Conservation (phyloP, 1,140 invertebrate genomes). For the Andricus grossulariae region DNA sequence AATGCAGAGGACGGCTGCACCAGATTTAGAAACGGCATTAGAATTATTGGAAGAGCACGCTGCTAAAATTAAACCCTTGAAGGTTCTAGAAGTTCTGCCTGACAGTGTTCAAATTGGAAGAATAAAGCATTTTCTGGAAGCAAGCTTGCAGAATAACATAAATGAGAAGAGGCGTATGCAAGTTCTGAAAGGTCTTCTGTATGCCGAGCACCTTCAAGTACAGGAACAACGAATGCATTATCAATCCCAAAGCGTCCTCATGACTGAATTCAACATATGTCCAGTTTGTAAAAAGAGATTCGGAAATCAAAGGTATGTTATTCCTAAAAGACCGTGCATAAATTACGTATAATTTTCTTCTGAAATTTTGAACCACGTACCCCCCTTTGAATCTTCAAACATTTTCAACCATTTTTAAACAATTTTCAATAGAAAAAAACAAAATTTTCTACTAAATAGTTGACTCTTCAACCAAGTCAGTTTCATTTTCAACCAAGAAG, state of each 20-base stretch:
- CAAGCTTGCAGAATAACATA: constrained; percentile 85
- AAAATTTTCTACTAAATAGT: no score
- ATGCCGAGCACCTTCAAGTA: constrained; percentile 88
- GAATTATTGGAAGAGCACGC: constrained; percentile 88
- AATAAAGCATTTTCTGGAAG: constrained; percentile 86
- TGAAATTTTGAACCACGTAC: not conserved
- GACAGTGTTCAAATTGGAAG: constrained; percentile 84
- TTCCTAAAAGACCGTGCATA: not conserved
- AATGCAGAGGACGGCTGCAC: constrained; percentile 73
- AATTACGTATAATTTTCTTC: no score
- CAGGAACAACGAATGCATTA: constrained; percentile 87
- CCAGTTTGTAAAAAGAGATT: constrained; percentile 94
- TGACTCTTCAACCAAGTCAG: no score
- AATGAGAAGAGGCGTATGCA: constrained; percentile 84
- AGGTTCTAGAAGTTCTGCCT: constrained; percentile 85
- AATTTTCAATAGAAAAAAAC: not conserved
- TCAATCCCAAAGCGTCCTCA: constrained; percentile 87
- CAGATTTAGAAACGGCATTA: constrained; percentile 87
- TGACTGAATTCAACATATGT: constrained; percentile 92
- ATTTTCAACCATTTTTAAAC: not conserved
- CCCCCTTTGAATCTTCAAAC: not conserved
- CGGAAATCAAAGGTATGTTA: constrained; percentile 86
- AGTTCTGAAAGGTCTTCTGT: constrained; percentile 87
- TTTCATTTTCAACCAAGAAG: no score
- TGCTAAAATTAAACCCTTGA: constrained; percentile 86